These are phyloP conservation scores for Standfussiana lucernea DNA, from an alignment of 2,888 invertebrate genomes.

Conservation along the genomic window DNA sequence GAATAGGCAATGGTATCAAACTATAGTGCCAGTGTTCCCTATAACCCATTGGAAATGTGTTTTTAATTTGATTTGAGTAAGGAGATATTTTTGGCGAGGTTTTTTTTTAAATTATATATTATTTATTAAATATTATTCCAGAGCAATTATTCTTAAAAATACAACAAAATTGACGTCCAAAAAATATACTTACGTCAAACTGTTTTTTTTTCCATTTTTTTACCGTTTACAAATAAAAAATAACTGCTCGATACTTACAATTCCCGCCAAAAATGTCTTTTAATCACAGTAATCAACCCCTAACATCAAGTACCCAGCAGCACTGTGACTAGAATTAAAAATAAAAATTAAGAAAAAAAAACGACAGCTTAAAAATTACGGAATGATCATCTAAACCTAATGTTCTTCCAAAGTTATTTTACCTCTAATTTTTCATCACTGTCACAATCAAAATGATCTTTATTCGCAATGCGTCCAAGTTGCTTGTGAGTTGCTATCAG, in stretches of 20 bases:
- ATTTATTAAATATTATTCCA: slow-evolving; percentile 5
- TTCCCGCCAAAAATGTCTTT: slow-evolving; percentile 46
- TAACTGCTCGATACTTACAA: background rate
- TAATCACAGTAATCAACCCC: slow-evolving; percentile 51
- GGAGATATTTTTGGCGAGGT: slow-evolving; percentile 47
- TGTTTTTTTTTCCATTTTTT: background rate
- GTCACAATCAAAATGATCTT: background rate
- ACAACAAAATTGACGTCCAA: slow-evolving; percentile 15
- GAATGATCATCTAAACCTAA: slow-evolving; percentile 72
- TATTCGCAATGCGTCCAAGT: background rate
- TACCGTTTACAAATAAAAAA: background rate
- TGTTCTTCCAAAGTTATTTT: background rate
- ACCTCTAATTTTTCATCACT: background rate
- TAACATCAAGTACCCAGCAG: slow-evolving; percentile 82
- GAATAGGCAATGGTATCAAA: slow-evolving; percentile 56
- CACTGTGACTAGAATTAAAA: slow-evolving; percentile 87
- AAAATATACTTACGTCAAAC: background rate
- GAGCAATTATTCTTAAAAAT: slow-evolving; percentile 15
- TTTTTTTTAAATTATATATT: slow-evolving; percentile 9
- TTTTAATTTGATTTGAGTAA: slow-evolving; percentile 42
- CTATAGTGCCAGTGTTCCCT: slow-evolving; percentile 62
- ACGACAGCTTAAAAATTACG: slow-evolving; percentile 66
- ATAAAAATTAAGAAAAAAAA: slow-evolving; percentile 70
- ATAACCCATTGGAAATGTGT: slow-evolving; percentile 63
- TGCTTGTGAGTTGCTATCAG: background rate